Evolutionary conservation across 2,113 vertebrate genomes (phyloP).

Genomic region (Stegastes partitus): DNA sequence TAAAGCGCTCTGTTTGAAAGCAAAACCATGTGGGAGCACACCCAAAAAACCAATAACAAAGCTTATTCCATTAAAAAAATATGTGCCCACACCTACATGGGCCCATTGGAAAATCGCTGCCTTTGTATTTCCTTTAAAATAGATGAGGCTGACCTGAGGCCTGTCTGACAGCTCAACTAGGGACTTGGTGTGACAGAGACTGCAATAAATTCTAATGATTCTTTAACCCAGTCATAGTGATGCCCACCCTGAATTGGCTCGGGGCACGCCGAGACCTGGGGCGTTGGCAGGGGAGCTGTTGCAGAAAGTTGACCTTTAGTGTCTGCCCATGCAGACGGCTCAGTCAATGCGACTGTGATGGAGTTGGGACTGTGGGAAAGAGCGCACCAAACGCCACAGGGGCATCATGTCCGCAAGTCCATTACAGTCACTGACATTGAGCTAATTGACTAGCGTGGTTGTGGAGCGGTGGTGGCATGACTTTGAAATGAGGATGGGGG

Average conservation of each 20-base stretch:
- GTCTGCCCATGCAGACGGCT: conserved; percentile 44
- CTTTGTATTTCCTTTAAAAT: background rate
- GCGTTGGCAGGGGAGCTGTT: conserved; percentile 48
- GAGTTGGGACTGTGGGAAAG: conserved; percentile 56
- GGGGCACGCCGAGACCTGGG: background rate
- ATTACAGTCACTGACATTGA: conserved; percentile 76
- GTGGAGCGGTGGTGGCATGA: conserved; percentile 47
- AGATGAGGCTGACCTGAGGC: background rate
- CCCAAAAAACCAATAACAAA: background rate
- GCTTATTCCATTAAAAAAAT: background rate
- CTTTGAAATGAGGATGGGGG: conserved; percentile 44
- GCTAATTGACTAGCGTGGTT: conserved; percentile 73
- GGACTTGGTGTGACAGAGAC: background rate
- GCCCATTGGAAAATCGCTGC: background rate
- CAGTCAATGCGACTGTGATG: conserved; percentile 49
- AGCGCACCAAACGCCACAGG: conserved; percentile 68
- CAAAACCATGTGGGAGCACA: background rate
- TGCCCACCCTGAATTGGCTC: conserved; percentile 10
- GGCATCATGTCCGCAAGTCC: conserved; percentile 67
- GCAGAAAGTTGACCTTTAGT: conserved; percentile 77
- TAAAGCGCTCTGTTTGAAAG: background rate
- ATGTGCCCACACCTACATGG: background rate
- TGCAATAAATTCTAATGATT: conserved; percentile 12
- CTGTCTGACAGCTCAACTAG: conserved; percentile 10
- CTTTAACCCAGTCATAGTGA: conserved; percentile 10